Evolutionary conservation across 2,113 vertebrate genomes (phyloP), one percentile per base, ranked within the genome.

Genomic region (Prolemur simus): DNA sequence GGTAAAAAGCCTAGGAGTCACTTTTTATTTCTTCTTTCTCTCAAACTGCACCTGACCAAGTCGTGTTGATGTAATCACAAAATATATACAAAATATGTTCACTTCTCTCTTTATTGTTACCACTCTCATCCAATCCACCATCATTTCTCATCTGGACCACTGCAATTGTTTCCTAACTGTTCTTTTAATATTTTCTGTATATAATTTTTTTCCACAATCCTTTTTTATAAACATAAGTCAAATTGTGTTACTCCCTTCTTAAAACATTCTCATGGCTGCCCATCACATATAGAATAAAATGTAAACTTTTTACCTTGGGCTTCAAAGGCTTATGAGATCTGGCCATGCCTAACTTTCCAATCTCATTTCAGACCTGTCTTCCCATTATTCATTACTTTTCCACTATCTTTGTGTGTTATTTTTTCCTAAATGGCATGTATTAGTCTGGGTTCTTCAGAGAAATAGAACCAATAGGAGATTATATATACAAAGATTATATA

Each of bases 151-250:
- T 68, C 12, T 91, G 37, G 45, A 87, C 20, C 60, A 76, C 20
- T 60, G n/a, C 2, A 73, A 92, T 89, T 4, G 4, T 91, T 68
- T 89, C 45, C n/a, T 73, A 87, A 91, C 2, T 60, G 27, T 34
- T 54, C 25, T 88, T 84, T 94, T 18, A 87, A 23, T 63, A 29
- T 95, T 96, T 92, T 92, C 52, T 87, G 8, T 58, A 85, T 77
- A 58, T 52, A 93, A 82, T 91, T 14, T 68, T 56, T 94, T 32
- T 94, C 54, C 9, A 89, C 21, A 88, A 12, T 90, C 2, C 49
- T 39, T 77, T 42, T 64, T 64, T 73, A 20, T 77, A 88, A 78
- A 76, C 21, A 8, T 78, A 93, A 89, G 15, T 85, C 21, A 71
- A 64, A 49, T 11, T 63, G 12, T 89, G 6, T 76, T 58, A n/a